Base-by-base conservation (phyloP, 1,140 invertebrate species). In the Sycophaga agraensis region DNA sequence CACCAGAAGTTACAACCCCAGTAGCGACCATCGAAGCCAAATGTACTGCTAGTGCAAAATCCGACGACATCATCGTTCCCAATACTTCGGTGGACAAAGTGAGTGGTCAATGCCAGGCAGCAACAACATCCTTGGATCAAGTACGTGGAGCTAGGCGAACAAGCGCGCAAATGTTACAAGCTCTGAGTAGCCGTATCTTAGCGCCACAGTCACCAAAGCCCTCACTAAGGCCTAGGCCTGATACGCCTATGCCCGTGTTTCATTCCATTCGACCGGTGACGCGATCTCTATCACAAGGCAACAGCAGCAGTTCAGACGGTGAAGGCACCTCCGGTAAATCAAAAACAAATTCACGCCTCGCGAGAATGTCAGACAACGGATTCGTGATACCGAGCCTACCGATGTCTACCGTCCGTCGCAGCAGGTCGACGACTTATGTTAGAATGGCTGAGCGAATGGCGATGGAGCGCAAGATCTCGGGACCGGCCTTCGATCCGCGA, bases 181-280 rank as follows among this genome's bases (percentile, higher is more conserved):
- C 59, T 14, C 4, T 56, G 2, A 26, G n/a, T 28, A 9, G 22
- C 5, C 43, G 37, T 11, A 2, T 26, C 50, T 59, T 40, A 21
- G 24, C n/a, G 55, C 4, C 24, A 16, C 63, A 46, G 12, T 22
- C 37, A n/a, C n/a, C n/a, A n/a, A 63, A 55, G 45, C 14, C 40
- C 4, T 4, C 16, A 6, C n/a, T 63, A 2, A 48, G 65, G 19
- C 66, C 60, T 14, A 60, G 66, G 39, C 66, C 66, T 1, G 66
- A 68, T 22, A 68, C 66, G 1, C 66, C 66, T 5, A 57, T 68
- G 61, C 66, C 66, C 9, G 37, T 28, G 9, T 60, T 58, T 2
- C 11, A 57, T n/a, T 28, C 58, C 0, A 45, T 51, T 11, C 46
- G 61, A 4, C 62, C 62, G 1, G 8, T 46, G 0, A 64, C 62